Evolutionary conservation across 2,888 invertebrate species (phyloP), one percentile per base, ranked within the genome.

Genomic region (Hedya salicella): DNA sequence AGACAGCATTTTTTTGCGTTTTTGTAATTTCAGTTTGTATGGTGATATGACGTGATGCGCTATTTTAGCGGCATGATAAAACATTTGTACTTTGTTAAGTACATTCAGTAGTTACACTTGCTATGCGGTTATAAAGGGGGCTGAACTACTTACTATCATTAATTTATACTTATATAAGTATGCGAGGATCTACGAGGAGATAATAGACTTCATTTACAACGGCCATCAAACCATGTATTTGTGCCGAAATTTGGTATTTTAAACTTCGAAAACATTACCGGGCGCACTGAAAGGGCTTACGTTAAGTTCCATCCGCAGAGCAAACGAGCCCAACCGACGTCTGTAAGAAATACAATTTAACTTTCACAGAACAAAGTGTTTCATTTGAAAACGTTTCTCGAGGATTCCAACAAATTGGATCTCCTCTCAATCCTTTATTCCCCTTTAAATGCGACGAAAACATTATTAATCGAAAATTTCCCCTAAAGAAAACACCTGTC

Each of bases 371-470:
- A 86, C 85, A 86, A 85, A 89, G 87, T 86, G 86, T 87, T 91
- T 86, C 83, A 86, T 87, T 88, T 81, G 81, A 83, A 86, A 86
- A 77, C 83, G 77, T 88, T 89, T 85, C 84, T 85, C 79, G 82
- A 85, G 83, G 85, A 86, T 86, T 86, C 83, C 87, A 85, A 86
- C 85, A 88, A 91, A 91, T 89, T 89, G 86, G 86, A 89, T 89
- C 86, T 86, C 86, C 86, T 85, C 82, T 83, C 87, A 89, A 87
- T 85, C 88, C 87, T 88, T 90, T 88, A 87, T 89, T 89, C 87
- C 84, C 84, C 78, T 76, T 79, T 83, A 85, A 86, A 86, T 83
- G 77, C 79, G 79, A 81, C 80, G 81, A 87, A 87, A 83, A 86
- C 80, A 83, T 88, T 90, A 89, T 88, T 88, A 89, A 89, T 88